Percentiles rank a stretch among this genome's conserved stretches.
phyloP scores from a whole-genome alignment of 2,113 vertebrate genomes.

The Telmatochromis brichardi region DNA sequence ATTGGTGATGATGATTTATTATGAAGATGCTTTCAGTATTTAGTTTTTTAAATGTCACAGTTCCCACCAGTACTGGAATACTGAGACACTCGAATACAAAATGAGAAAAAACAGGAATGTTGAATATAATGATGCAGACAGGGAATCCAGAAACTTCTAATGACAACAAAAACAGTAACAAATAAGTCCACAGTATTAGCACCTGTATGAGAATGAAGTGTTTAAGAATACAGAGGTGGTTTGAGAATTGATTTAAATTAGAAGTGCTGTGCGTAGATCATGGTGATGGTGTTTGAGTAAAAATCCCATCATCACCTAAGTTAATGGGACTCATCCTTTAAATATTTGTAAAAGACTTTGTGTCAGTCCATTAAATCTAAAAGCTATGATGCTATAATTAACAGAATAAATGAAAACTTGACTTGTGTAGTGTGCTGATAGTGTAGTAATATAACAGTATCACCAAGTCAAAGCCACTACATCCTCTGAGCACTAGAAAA shows the following conservation, averaged over 20 bases:
- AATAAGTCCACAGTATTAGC: not conserved
- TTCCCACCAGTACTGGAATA: not conserved
- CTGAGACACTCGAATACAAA: not conserved
- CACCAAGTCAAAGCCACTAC: not conserved
- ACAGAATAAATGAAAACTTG: not conserved
- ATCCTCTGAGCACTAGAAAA: not conserved
- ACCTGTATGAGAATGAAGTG: not conserved
- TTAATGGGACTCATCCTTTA: not conserved
- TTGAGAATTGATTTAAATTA: not conserved
- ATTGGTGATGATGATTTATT: not conserved
- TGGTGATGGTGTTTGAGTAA: not conserved
- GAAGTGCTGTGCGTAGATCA: not conserved
- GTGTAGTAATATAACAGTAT: not conserved
- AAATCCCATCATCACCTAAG: not conserved
- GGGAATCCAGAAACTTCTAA: not conserved
- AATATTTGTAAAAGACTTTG: not conserved
- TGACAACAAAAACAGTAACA: fast-evolving
- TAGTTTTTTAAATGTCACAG: not conserved
- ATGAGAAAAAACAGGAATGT: not conserved
- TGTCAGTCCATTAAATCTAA: not conserved
- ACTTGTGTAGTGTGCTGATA: not conserved
- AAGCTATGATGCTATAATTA: not conserved
- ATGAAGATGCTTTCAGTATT: not conserved
- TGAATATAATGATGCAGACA: not conserved
- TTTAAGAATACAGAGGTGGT: not conserved